A percentile compares a stretch with the other conserved stretches of the same genome.
These are phyloP conservation scores for Mirza zaza DNA, from an alignment of 2,113 vertebrate genomes.

Conservation along the genomic window DNA sequence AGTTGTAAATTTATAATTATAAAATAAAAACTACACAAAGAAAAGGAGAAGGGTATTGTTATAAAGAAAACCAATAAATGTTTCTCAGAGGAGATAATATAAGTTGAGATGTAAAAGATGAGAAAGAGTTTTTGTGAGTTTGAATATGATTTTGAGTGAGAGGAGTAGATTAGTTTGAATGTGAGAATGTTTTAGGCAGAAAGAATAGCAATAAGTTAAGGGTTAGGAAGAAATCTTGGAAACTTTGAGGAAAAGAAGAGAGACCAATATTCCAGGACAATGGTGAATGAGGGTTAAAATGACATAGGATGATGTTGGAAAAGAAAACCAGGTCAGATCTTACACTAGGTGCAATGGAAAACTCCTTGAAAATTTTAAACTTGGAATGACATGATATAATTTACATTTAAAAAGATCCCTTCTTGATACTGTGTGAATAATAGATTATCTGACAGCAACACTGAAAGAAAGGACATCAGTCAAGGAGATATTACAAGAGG, in stretches of 20 bases:
- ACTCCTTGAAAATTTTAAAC: not conserved
- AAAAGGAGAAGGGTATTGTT: not conserved
- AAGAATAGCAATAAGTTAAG: not conserved
- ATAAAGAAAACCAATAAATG: not conserved
- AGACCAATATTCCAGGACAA: not conserved
- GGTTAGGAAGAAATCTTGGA: not conserved
- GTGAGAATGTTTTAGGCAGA: not conserved
- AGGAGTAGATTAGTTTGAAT: not conserved
- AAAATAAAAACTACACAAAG: not conserved
- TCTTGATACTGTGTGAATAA: not conserved
- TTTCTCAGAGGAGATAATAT: not conserved
- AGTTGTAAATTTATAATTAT: not conserved
- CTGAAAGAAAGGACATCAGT: not conserved
- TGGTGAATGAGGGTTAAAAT: not conserved
- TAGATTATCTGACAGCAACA: not conserved
- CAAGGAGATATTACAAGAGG: not conserved
- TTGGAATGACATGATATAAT: not conserved
- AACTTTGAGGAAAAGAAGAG: not conserved
- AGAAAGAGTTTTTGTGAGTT: not conserved
- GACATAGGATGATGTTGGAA: not conserved
- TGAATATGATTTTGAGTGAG: not conserved
- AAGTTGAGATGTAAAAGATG: not conserved
- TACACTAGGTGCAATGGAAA: not conserved
- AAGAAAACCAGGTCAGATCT: not conserved
- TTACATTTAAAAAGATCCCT: not conserved